Evolutionary conservation across 2,797 vertebrate genomes (phyloP), one percentile per base, ranked within the genome.

Genomic region (Bradypodion pumilum): DNA sequence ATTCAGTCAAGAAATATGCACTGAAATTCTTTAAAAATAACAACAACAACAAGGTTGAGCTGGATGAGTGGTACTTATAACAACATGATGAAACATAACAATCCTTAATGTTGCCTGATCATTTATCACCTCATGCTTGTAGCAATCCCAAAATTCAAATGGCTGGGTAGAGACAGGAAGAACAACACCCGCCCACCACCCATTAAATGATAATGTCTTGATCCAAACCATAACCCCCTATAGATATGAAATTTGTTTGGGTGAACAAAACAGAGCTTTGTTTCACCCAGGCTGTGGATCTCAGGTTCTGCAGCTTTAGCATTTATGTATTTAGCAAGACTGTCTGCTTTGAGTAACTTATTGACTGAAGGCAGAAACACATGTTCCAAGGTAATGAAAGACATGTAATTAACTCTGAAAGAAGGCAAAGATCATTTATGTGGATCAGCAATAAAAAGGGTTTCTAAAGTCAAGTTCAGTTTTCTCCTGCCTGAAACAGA

Each of bases 381-480:
- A 74, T 78, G 68, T 85, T 5, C 0, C 49, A 89, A 88, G 81
- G 65, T 87, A 90, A 83, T 77, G 80, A 92, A 90, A 92, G 84
- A 40, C 5, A 81, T 1, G 76, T 79, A 56, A 87, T 87, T 90
- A 89, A 87, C 29, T 90, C n/a, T 29, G 23, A 90, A 84, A 15
- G 81, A 88, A 90, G 19, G 25, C 13, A 84, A 88, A 90, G 63
- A 77, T 78, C 85, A 44, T 92, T 92, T 70, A 56, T 88, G 85
- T 44, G 72, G n/a, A 84, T 83, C 90, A 85, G 80, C 7, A 86
- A 73, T 62, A 49, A 78, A 86, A 77, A 9, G 1, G 0, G 19
- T 89, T 59, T 21, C 40, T 21, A 80, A 32, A 66, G 66, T 80
- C 3, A 77, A 63, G 40, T 35, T 88, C 63, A 66, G 68, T 85